Base-by-base conservation (phyloP, 2,888 invertebrate genomes). In the Alviniconcha strummeri region DNA sequence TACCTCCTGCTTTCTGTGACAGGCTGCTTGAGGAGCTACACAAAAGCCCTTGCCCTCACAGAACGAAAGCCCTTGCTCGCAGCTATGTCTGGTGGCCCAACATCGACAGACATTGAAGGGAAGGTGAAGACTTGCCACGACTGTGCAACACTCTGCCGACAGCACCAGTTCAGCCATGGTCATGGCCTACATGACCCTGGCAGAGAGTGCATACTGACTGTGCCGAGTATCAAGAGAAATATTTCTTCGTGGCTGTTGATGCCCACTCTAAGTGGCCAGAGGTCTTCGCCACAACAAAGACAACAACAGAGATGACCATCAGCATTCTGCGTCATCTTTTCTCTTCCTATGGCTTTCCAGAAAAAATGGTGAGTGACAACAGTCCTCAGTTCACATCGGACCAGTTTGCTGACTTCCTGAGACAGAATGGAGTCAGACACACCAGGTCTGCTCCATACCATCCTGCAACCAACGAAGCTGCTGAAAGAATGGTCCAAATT, bases 91-190 rank as follows among this genome's bases (percentile, higher is more conserved):
- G 79, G 78, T 78, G 79, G 83, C 78, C 78, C n/a, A 13, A n/a
- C 36, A 74, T 76, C 3, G 71, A 74, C 52, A 7, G 55, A 87
- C 83, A 57, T 78, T 76, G 56, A 67, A 54, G n/a, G 84, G 82
- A 84, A 55, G 85, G 88, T 83, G 83, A 81, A 15, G 81, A 80
- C 77, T 88, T 87, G 82, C 67, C 90, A 19, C 15, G 17, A 83
- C 76, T 71, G 90, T 89, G 82, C 85, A 89, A 90, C 81, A 82
- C 11, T 52, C 89, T 88, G 60, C 17, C 86, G 17, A 83, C 72
- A 11, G 84, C 88, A 57, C 88, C 89, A 9, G 77, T 90, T 7
- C 89, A 89, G 67, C 88, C 88, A 4, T 92, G 91, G 89, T 81
- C 86, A 83, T 88, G 83, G 77, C 90, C 91, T 5, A 80, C 71